Evolutionary conservation across 2,888 invertebrate species (phyloP), one percentile per base, ranked within the genome.

Genomic region (Mongoloraphidia duomilia): DNA sequence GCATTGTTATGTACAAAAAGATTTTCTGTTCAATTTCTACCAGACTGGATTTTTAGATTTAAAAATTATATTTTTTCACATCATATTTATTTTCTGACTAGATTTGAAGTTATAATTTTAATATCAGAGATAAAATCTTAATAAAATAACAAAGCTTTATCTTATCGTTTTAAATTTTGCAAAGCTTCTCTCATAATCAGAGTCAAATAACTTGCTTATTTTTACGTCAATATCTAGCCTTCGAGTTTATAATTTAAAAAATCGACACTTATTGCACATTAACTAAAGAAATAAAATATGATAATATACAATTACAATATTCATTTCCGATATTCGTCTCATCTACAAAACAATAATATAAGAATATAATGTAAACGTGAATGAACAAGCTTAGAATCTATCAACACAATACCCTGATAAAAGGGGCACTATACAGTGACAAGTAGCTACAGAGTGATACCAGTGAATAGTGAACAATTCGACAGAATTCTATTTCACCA

Each of bases 391-490:
- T 42, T 42, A 42, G 40, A 39, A 42, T 42, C 42, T 48, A 48
- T 43, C 47, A 47, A 47, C 48, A 48, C 48, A 48, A 48, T 43
- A 48, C 48, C 48, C 48, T 48, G 48, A 43, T 48, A 46, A 46
- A 13, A 48, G 48, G 48, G 47, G 48, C 42, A 42, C 42, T 42
- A 42, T 26, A 42, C 33, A 39, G 14, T 39, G 40, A 39, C 40
- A 39, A 39, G 40, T 39, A 39, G 40, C 40, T 39, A 39, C 40
- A 39, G 14, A 14, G 12, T 12, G 14, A 14, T 39, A 39, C 40
- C 40, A 39, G 40, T 39, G 40, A 39, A 14, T 39, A 39, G 40
- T 39, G 14, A 39, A 39, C 40, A 14, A 39, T 14, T 39, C 14
- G 40, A 39, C 14, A 39, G 40, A 14, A 14, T 11, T 39, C 14